phyloP scores from a whole-genome alignment of 2,797 vertebrate species.

The Lepidocolaptes lacrymiger region DNA sequence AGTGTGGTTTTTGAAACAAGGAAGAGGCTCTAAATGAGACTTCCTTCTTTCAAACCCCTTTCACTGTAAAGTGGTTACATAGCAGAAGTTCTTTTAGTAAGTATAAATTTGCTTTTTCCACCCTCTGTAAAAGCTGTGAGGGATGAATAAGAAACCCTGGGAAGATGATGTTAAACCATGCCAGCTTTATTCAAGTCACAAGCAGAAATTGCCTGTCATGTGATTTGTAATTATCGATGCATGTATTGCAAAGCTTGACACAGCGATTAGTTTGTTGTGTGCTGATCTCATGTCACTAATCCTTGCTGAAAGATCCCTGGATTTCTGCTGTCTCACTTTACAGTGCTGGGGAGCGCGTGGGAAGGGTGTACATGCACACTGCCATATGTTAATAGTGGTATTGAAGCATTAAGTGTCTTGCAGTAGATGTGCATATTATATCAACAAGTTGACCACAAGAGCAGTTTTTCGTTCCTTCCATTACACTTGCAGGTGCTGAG shows the following conservation, averaged over 20 bases:
- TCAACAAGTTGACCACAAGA: not conserved
- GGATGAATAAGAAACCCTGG: not conserved
- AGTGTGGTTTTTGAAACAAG: not conserved
- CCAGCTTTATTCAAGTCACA: not conserved
- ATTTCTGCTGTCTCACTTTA: not conserved
- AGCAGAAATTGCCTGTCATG: not conserved
- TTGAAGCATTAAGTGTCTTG: not conserved
- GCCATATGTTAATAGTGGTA: rapidly evolving
- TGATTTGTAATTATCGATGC: not conserved
- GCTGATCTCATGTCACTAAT: not conserved
- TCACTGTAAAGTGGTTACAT: not conserved
- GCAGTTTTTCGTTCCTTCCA: not conserved
- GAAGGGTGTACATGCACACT: rapidly evolving
- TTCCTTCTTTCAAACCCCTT: not conserved
- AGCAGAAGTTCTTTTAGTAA: not conserved
- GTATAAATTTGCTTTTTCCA: not conserved
- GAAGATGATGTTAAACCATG: not conserved
- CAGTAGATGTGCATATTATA: not conserved
- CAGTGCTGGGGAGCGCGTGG: rapidly evolving
- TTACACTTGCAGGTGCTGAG: not conserved
- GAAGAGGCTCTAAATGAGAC: not conserved
- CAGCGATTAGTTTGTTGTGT: not conserved
- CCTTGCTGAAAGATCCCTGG: not conserved
- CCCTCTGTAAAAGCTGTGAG: not conserved
- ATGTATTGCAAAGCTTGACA: not conserved